Evolutionary conservation across 1,140 invertebrate genomes (phyloP), one percentile per base, ranked within the genome.

Genomic region (Medauroidea extradentata): DNA sequence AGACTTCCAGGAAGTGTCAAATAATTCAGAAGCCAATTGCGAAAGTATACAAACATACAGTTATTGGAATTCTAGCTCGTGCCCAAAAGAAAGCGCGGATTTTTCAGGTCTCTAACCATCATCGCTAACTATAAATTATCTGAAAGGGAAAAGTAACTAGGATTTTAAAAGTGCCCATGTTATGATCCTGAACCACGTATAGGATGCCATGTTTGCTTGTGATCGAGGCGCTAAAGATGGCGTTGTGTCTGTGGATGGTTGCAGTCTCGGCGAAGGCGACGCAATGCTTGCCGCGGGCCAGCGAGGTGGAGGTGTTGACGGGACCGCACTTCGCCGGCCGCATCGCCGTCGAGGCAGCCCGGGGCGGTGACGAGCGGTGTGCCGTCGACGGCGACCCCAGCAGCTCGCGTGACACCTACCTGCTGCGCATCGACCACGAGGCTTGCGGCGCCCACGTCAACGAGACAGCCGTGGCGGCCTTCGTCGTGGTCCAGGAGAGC

Each of bases 401-500:
- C 43, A 89, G 85, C 71, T 74, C 83, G 0, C 79, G 81, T 59
- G 85, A 87, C 60, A 82, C 80, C 1, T 91, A 91, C 71, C 84
- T 81, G 1, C 75, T 91, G 55, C 74, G 85, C 44, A 90, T 91
- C 49, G 81, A 85, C 67, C 89, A 91, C 65, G 78, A 83, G 16
- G 77, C 84, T 57, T 91, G 88, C 63, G 88, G 88, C n/a, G 89
- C 86, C 42, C 77, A 84, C 61, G 83, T 88, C 2, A 87, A 89
- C 51, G 86, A 85, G 55, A 84, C 79, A 1, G 86, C 84, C 2
- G 88, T 88, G 57, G 85, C 83, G 43, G 90, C 88, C 1, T 90
- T 88, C 67, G 86, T 91, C 18, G 81, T 90, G 4, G 88, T 91
- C 4, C 88, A 91, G 67, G 89, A 91, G 69, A 90, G 89, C 71